A percentile compares a stretch with the other conserved stretches of the same genome.
Evolutionary conservation across 2,888 invertebrate species (phyloP).

Genomic region (Acanthosepion esculentum): DNA sequence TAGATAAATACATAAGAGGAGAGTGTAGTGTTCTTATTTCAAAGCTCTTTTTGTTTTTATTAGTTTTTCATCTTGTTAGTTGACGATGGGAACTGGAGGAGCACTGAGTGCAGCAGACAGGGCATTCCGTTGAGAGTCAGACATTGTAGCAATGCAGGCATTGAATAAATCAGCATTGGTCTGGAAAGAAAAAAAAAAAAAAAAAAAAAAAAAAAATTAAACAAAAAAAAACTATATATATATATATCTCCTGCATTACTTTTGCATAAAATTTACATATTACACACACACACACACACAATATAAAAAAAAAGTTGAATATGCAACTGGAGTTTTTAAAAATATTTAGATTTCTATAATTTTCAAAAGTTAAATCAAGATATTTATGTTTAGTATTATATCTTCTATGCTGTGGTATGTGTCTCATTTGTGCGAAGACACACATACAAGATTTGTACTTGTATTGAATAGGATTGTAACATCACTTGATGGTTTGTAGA

Average conservation of each 20-base stretch:
- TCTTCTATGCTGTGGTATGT: no score
- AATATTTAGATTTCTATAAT: no score
- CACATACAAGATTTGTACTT: no score
- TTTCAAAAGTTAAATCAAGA: no score
- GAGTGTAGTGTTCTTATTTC: background rate
- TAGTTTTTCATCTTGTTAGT: background rate
- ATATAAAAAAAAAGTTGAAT: no score
- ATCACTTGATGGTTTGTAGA: no score
- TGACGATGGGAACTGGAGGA: conserved; percentile 38
- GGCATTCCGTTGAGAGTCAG: conserved; percentile 87
- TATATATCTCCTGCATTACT: background rate
- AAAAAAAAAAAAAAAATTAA: background rate
- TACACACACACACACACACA: no score
- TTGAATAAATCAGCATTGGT: conserved; percentile 86
- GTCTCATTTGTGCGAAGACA: no score
- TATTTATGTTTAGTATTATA: no score
- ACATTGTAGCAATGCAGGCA: conserved; percentile 85
- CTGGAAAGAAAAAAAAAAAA: conserved; percentile 76
- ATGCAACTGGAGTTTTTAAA: no score
- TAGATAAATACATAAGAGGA: background rate
- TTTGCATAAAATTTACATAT: background rate
- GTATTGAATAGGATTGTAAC: no score
- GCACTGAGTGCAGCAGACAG: conserved; percentile 74
- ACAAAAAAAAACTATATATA: background rate
- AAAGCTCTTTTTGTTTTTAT: background rate